Base-by-base conservation (phyloP, 2,113 vertebrate genomes). In the Hypocryptadius cinnamomeus region DNA sequence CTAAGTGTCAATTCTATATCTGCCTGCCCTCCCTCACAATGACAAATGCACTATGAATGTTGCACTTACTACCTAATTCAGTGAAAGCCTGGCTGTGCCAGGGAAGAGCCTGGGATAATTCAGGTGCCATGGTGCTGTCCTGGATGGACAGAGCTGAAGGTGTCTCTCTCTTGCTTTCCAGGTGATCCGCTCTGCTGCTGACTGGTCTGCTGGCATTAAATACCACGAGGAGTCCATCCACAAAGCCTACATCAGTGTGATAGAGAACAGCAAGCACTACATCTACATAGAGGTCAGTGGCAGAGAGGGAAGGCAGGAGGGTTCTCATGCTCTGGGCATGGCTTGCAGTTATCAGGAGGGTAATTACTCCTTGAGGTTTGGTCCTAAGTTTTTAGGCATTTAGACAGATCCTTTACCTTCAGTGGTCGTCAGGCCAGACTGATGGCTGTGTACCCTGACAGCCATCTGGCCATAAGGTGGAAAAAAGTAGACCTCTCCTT, bases 181-280 rank as follows among this genome's bases (percentile, higher is more conserved):
- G 99, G 97, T 99, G 90, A 97, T 99, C 57, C 98, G 99, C 44
- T 99, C 99, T 8, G 98, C 99, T 42, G 97, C 98, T 8, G 99
- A 99, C 77, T 99, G 99, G 99, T 99, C 99, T 1, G 99, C 99
- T 4, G 99, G 99, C 54, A 99, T 99, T 79, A 99, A 99, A 64
- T 98, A 99, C 96, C 98, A 99, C 1, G 99, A 99, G 95, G 99
- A 99, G 87, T 99, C 99, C 84, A 99, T 99, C 97, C 99, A 99
- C 87, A 92, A 95, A 2, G 99, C 99, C 54, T 99, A 99, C 6
- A 5, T 98, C 81, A 65, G 96, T 0, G 97, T 97, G 90, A 99
- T 99, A 92, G 57, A 98, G 78, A 98, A 98, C 94, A 99, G 99
- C 98, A 96, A 98, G 35, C 98, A 99, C 98, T 99, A 98, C 96